Conservation (phyloP, 1,140 invertebrate species). For the fruit fly (Drosophila melanogaster) region Release_6_plus_ISO1_MT NC_004354.4:362501-363000, state of each 20-base stretch:
- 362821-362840: constrained; percentile 8
- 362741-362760: constrained; percentile 70
- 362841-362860: constrained; percentile 34
- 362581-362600: constrained; percentile 56
- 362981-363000: no score
- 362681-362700: constrained; percentile 42
- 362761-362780: constrained; percentile 2
- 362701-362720: constrained; percentile 68
- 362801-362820: constrained; percentile 5
- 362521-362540: constrained; percentile 81
- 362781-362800: constrained; percentile 30
- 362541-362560: constrained; percentile 67
- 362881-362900: no score
- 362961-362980: no score
- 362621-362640: constrained; percentile 57
- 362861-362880: background rate
- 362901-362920: no score
- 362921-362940: no score
- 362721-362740: constrained; percentile 79
- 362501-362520: constrained; percentile 63
- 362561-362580: constrained; percentile 50
- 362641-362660: constrained; percentile 30
- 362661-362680: constrained; percentile 75
- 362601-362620: constrained; percentile 71
- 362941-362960: no score